A percentile compares a stretch with the other conserved stretches of the same genome.
These are phyloP conservation scores for Heliangelus exortis DNA, from an alignment of 2,797 vertebrate genomes.

Conservation along the genomic window DNA sequence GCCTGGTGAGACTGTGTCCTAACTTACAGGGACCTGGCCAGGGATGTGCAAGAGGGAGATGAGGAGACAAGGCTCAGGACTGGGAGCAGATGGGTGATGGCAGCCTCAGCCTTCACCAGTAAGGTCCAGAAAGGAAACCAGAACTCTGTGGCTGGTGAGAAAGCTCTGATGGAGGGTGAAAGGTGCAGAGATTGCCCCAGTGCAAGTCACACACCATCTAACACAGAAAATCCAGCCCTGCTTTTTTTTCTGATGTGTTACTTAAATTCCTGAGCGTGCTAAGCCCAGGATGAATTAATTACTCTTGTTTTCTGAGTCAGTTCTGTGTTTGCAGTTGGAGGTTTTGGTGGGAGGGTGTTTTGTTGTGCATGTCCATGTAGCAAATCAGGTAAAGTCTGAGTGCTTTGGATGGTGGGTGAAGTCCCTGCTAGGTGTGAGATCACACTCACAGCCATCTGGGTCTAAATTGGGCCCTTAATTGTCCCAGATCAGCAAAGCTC, in stretches of 20 bases:
- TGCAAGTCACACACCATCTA: rapidly evolving
- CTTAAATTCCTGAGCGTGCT: not conserved
- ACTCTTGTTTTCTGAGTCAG: not conserved
- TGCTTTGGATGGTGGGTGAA: not conserved
- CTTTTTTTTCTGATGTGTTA: not conserved
- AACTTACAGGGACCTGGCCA: not conserved
- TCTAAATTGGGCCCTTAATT: not conserved
- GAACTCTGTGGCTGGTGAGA: not conserved
- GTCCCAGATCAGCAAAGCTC: not conserved
- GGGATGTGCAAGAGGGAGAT: not conserved
- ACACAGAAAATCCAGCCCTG: not conserved
- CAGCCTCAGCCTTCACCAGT: not conserved
- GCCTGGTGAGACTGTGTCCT: not conserved
- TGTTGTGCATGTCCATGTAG: rapidly evolving
- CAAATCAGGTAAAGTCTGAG: not conserved
- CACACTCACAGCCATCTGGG: not conserved
- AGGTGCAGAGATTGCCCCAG: not conserved
- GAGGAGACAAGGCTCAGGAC: not conserved
- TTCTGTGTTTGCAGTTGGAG: not conserved
- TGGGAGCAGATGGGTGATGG: not conserved
- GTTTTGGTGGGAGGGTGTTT: not conserved
- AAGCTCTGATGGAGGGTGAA: not conserved
- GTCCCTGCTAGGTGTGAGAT: not conserved
- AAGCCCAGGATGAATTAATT: not conserved
- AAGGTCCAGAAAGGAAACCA: not conserved